Base-by-base conservation (phyloP, 2,888 invertebrate genomes). In the Germaria angustata region DNA sequence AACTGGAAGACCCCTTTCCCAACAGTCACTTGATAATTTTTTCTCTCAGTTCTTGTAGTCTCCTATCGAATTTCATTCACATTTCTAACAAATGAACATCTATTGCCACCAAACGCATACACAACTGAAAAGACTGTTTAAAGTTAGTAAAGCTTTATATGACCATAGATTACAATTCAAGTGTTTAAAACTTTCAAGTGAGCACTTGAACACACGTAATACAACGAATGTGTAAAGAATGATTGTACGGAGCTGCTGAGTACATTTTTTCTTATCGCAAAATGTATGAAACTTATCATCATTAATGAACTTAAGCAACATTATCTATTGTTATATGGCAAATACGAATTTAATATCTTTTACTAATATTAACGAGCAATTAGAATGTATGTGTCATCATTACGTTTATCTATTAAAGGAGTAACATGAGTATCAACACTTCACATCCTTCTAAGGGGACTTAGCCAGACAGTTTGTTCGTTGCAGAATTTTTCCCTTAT, bases 231-330 rank as follows among this genome's bases (percentile, higher is more conserved):
- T 46, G 20, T 20, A 17, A 46, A 46, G 2, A 20, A 15, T 46
- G 44, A 46, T 15, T 46, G 17, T 17, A 17, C 17, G 17, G 8
- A 17, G 6, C 6, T 3, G 6, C 15, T 17, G 17, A 46, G 17
- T 20, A 15, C 44, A 46, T 20, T 46, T 46, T 3, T 46, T 46
- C 13, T 22, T 49, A 49, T 20, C 20, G 13, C 22, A 24, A n/a
- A 49, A 5, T 28, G n/a, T 28, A 24, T 68, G 6, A 41, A 55
- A 17, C 17, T 77, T 77, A 69, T 79, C 66, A 72, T 57, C 46
- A 34, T 41, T 59, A 66, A 66, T 44, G 41, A 44, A 41, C 59
- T 72, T 73, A 44, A 72, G n/a, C 71, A 65, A 51, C 24, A 53
- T 59, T 49, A 72, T 65, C 46, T 34, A 11, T 46, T 46, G 11